phyloP scores from a whole-genome alignment of 1,140 invertebrate species.

The Coelopa frigida region DNA sequence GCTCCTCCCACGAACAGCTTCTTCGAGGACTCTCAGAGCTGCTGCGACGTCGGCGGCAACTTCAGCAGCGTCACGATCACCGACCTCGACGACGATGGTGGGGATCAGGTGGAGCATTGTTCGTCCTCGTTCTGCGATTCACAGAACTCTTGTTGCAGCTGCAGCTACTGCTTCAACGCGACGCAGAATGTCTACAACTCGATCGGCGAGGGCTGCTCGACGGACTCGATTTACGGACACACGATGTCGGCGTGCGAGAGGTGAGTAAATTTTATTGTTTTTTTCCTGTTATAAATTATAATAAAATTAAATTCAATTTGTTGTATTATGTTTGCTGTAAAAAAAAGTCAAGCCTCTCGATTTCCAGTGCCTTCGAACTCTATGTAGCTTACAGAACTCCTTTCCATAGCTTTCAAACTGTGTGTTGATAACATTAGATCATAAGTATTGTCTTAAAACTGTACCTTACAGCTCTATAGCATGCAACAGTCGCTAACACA shows the following conservation, averaged over 20 bases:
- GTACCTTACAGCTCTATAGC: too few relatives aligned
- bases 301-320: too few relatives aligned
- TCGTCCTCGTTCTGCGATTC: conserved; percentile 48
- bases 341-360: too few relatives aligned
- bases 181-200: conserved; percentile 36
- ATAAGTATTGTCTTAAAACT: too few relatives aligned
- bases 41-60: conserved; percentile 20
- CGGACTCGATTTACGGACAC: conserved; percentile 31
- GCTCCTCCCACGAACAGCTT: not conserved
- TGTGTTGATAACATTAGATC: too few relatives aligned
- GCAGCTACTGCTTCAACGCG: conserved; percentile 48
- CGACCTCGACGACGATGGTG: conserved; percentile 22
- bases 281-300: too few relatives aligned
- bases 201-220: conserved; percentile 27
- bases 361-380: too few relatives aligned
- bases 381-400: too few relatives aligned
- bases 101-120: too few relatives aligned
- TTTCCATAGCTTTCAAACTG: too few relatives aligned
- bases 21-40: not conserved
- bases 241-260: conserved; percentile 27
- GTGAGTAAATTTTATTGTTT: conserved; percentile 21
- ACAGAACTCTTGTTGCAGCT: conserved; percentile 52
- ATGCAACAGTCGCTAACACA: too few relatives aligned
- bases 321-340: too few relatives aligned
- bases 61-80: conserved; percentile 25